These are phyloP conservation scores for Apostichopus leukothele DNA, from an alignment of 53 echinoderm and acorn worm genomes.

Conservation along the genomic window DNA sequence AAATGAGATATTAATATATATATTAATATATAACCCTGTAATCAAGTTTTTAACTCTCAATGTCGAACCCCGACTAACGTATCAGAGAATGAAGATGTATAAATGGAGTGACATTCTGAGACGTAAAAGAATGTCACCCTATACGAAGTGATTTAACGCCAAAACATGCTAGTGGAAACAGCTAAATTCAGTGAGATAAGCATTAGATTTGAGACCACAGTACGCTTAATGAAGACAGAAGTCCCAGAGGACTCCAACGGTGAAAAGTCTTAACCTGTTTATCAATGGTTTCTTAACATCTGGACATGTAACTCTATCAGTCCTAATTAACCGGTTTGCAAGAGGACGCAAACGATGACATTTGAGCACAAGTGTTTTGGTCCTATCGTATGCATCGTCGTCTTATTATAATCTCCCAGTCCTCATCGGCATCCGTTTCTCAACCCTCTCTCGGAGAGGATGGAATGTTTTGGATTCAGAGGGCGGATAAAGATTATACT, in stretches of 20 bases:
- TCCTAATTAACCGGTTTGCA: conserved; percentile 8
- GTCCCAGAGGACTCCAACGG: not conserved
- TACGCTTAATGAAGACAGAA: not conserved
- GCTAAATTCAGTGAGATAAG: not conserved
- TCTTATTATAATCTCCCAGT: not conserved
- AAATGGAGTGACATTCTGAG: not conserved
- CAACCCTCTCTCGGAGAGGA: conserved; percentile 5
- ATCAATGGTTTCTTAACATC: not conserved
- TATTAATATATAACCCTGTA: too few species aligned
- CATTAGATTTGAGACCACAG: not conserved
- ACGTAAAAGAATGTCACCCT: not conserved
- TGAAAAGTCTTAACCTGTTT: not conserved
- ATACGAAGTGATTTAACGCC: not conserved
- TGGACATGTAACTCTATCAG: conserved; percentile 34
- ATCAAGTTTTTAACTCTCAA: too few species aligned
- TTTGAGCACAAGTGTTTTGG: conserved; percentile 25
- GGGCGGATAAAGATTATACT: not conserved
- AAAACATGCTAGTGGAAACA: not conserved
- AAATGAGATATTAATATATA: too few species aligned
- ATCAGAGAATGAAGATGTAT: too few species aligned
- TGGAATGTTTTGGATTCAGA: conserved; percentile 9
- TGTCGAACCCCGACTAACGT: too few species aligned
- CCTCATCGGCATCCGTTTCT: not conserved
- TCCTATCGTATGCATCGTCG: conserved; percentile 13
- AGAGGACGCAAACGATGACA: not conserved